Base-by-base conservation (phyloP, 1,140 invertebrate species). In the Ceratoteleas bidentatus region DNA sequence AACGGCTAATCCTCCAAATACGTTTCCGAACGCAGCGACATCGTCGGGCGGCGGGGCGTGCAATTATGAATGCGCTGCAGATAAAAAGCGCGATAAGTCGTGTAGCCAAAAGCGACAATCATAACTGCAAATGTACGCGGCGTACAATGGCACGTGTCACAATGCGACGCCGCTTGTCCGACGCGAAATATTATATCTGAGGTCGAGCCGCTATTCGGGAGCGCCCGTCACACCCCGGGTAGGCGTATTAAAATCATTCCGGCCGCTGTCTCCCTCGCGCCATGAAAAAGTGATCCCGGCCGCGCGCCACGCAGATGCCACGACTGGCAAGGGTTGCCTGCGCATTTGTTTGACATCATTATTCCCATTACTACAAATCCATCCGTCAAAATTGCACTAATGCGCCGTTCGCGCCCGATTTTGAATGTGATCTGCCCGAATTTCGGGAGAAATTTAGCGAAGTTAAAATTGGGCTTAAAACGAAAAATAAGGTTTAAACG, bases 221-320 rank as follows among this genome's bases (percentile, higher is more conserved):
- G 72, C 61, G 62, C 6, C 43, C 60, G 65, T 64, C 77, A 75
- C 81, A 85, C 87, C 88, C 87, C 87, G 81, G 75, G 87, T 87
- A 88, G 88, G 83, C 86, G 87, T 87, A 86, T 90, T 89, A 89
- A 88, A 90, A 77, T 81, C 84, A 89, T 88, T 89, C 86, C 84
- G 74, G 76, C 70, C 80, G 81, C 69, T 74, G 76, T 84, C 56
- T 64, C 77, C 43, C 75, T 77, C 58, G 11, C 66, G 66, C 70
- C 66, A 78, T 84, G 77, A 77, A 90, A 88, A 88, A 88, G 77
- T 83, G 83, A 89, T 90, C 86, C 84, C 65, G 73, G 24, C 79
- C 81, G 81, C 75, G 81, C 84, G 82, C 78, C 49, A 81, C 58
- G 33, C 85, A 87, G 88, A 89, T 88, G 86, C 85, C 78, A 75